Conservation (phyloP, 2,113 vertebrate species). For the Tichodroma muraria region DNA sequence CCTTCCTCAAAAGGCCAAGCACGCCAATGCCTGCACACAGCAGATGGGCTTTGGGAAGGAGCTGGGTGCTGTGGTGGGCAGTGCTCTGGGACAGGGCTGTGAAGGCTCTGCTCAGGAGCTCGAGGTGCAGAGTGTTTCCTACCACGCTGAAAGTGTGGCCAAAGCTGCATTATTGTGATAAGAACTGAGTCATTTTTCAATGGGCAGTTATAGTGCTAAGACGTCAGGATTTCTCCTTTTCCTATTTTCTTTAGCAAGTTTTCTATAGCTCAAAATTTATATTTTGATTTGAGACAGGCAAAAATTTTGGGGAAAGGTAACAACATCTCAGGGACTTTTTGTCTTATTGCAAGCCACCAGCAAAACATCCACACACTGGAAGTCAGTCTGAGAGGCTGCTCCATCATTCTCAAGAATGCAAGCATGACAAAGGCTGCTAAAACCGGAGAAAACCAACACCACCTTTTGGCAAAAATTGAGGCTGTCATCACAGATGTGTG, state of each 20-base stretch:
- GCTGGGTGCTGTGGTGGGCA: neutral
- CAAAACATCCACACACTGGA: neutral
- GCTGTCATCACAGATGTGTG: neutral
- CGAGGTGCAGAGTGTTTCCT: neutral
- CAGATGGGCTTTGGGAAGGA: neutral
- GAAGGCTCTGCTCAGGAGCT: neutral
- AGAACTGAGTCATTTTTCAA: neutral
- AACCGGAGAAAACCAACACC: neutral
- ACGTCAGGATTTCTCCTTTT: neutral
- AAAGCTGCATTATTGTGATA: neutral
- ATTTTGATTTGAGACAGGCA: neutral
- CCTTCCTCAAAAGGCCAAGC: conserved; percentile 11
- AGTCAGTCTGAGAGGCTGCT: neutral
- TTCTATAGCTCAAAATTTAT: neutral
- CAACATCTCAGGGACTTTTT: neutral
- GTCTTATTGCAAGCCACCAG: neutral
- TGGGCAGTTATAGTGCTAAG: neutral
- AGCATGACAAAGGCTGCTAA: neutral
- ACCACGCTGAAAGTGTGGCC: neutral
- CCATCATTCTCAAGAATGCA: neutral
- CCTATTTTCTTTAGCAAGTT: neutral
- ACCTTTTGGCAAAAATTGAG: neutral
- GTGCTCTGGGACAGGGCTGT: neutral
- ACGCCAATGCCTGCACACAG: accelerated
- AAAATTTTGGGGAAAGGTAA: neutral